phyloP scores from a whole-genome alignment of 2,797 vertebrate genomes.

The Odontamblyopus lacepedii region DNA sequence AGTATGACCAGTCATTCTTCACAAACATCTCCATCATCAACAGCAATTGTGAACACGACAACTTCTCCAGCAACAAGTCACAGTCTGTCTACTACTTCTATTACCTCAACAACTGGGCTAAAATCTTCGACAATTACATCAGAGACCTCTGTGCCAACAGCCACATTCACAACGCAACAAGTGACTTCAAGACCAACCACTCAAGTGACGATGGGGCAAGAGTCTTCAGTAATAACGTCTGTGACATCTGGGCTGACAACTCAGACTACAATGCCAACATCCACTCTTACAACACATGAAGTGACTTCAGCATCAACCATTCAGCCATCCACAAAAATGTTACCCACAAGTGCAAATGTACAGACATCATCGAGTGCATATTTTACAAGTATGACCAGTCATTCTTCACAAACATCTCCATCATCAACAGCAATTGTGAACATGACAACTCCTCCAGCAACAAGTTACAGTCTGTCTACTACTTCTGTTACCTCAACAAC shows the following conservation, averaged over 20 bases:
- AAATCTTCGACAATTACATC: not conserved
- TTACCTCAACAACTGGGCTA: not conserved
- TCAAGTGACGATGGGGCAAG: not conserved
- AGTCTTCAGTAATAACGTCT: not conserved
- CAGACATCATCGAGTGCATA: not conserved
- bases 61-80: not conserved
- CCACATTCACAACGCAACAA: not conserved
- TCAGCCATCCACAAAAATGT: not conserved
- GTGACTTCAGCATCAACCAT: not conserved
- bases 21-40: not conserved
- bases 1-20: not conserved
- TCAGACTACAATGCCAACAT: not conserved
- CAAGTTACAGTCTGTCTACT: not conserved
- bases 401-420: not conserved
- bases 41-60: not conserved
- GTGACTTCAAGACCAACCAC: not conserved
- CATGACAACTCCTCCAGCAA: not conserved
- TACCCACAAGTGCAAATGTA: not conserved
- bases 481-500: not conserved
- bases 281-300: not conserved
- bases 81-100: not conserved
- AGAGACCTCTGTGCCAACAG: not conserved
- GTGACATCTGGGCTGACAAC: not conserved
- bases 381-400: not conserved
- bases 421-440: not conserved